Evolutionary conservation across 2,888 invertebrate species (phyloP), one percentile per base, ranked within the genome.

Genomic region (Drosophila anceps): DNA sequence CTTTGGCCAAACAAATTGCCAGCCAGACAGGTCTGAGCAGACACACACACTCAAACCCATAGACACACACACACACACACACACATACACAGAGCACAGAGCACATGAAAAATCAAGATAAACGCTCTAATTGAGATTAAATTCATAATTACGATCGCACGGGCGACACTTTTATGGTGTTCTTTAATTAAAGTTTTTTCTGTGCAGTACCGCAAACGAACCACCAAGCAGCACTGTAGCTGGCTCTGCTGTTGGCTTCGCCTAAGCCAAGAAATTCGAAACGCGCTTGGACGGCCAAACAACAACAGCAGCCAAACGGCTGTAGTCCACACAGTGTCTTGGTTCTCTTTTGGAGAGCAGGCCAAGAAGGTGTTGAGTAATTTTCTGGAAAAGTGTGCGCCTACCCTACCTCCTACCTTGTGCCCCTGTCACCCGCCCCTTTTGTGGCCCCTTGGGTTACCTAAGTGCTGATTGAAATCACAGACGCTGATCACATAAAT

Each of bases 101-200:
- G 51, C 77, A 69, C 63, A 59, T 76, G 81, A 65, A 80, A 84
- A 80, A 89, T 89, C 89, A 84, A 90, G 89, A 90, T 90, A 91
- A 88, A 83, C 85, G 79, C 79, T 84, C 84, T 91, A 92, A 92
- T 92, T 91, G 91, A 92, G 92, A 92, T 92, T 92, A 92, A 92
- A 92, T 92, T 92, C 92, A 92, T 92, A 92, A 92, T 92, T 92
- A 92, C 92, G 92, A 91, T 91, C 91, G 86, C 86, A 80, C 86
- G 85, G 87, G 91, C 91, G 92, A 92, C 92, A 92, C 90, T 92
- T 92, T 92, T 91, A 92, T 92, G 89, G 90, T 88, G 92, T 91
- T 91, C 91, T 91, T 91, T 92, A 92, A 92, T 92, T 92, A 92
- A 92, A 87, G 77, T 82, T 63, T 66, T 63, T 66, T 60, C 66